Base-by-base conservation (phyloP, 2,888 invertebrate species). In the Muschampia plurimacula region DNA sequence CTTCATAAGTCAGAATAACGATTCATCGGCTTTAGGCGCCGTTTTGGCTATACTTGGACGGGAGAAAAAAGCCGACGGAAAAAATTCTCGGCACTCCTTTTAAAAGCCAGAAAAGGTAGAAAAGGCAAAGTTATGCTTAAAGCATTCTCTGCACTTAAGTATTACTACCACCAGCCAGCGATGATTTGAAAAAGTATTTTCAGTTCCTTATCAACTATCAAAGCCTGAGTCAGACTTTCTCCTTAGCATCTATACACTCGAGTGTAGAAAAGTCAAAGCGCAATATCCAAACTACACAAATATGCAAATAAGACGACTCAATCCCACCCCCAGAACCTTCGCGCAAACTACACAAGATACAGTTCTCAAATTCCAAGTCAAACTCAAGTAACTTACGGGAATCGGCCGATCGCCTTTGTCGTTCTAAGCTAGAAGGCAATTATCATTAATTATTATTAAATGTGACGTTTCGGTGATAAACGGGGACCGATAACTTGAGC, bases 401-500 rank as follows among this genome's bases (percentile, higher is more conserved):
- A 91, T 92, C 90, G 92, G 89, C 91, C 93, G 91, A 93, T 93
- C 92, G 94, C 92, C 92, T 93, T 91, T 91, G 90, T 85, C 84
- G 87, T 93, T 72, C 72, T 72, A 92, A 93, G 93, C 94, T 91
- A 85, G 88, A 86, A 89, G 89, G 92, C 93, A 94, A 94, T 94
- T 94, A 94, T 92, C 93, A 93, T 94, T 93, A 92, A 93, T 94
- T 92, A 94, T 94, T 93, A 94, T 94, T 94, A 94, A 93, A 94
- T 92, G 91, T 90, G 93, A 93, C 93, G 88, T 83, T 88, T 85
- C 79, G 78, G 85, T 92, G 93, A 93, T 93, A 92, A 93, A 93
- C 92, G 92, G 89, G 79, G 80, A 81, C 90, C 90, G 93, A 94
- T 94, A 93, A 92, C 91, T 93, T 92, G 91, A 79, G 85, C 90